Percentiles rank a stretch among this genome's conserved stretches.
These are phyloP conservation scores for Calameuta pallipes DNA, from an alignment of 2,888 invertebrate genomes.

Conservation along the genomic window DNA sequence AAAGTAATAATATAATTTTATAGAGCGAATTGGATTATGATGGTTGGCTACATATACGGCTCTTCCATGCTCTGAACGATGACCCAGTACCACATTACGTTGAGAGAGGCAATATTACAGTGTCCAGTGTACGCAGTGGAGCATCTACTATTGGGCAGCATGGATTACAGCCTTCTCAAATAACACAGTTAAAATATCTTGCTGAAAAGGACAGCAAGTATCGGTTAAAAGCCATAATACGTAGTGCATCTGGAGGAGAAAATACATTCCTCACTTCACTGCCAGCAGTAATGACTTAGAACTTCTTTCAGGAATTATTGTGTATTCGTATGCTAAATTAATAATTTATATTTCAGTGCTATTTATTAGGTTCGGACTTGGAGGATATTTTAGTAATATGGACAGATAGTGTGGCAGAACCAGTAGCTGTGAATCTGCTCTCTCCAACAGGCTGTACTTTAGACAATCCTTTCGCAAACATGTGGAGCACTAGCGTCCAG, in stretches of 20 bases:
- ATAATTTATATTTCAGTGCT: conserved; percentile 68
- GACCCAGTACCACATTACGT: conserved; percentile 70
- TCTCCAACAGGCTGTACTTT: conserved; percentile 66
- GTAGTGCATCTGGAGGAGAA: conserved; percentile 75
- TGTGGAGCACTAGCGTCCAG: conserved; percentile 81
- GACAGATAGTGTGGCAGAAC: conserved; percentile 82
- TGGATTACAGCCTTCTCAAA: conserved; percentile 69
- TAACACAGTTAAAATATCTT: conserved; percentile 72
- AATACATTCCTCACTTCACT: conserved; percentile 80
- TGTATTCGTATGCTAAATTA: conserved; percentile 14
- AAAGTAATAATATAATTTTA: conserved; percentile 32
- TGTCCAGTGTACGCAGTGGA: conserved; percentile 78
- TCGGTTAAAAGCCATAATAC: conserved; percentile 76
- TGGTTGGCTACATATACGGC: conserved; percentile 77
- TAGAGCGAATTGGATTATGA: conserved; percentile 78
- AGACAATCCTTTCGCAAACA: conserved; percentile 67
- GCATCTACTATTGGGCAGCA: conserved; percentile 74
- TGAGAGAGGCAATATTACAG: conserved; percentile 76
- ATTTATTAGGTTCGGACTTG: conserved; percentile 79
- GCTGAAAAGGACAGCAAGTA: conserved; percentile 80
- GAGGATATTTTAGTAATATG: conserved; percentile 84
- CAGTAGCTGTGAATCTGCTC: conserved; percentile 77
- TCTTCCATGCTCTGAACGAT: conserved; percentile 76
- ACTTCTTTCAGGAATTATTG: conserved; percentile 11
- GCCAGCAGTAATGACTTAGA: conserved; percentile 74